Conservation (phyloP, 2,888 invertebrate genomes). For the Amphimallon solstitiale region DNA sequence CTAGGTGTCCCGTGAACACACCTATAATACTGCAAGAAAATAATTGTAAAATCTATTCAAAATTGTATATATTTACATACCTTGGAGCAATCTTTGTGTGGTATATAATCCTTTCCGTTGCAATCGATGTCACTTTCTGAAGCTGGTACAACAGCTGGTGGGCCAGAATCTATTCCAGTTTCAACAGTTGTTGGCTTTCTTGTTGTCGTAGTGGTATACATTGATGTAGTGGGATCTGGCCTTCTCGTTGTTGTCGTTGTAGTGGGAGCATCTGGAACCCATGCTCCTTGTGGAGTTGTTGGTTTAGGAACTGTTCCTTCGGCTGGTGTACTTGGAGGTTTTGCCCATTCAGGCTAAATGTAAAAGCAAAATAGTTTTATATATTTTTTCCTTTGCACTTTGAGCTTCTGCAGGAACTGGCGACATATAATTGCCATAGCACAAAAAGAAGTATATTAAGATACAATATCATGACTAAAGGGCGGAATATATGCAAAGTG, state of each 20-base stretch:
- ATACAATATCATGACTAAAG: no score
- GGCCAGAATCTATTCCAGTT: conserved; percentile 29
- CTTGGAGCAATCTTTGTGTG: conserved; percentile 69
- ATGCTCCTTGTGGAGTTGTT: conserved; percentile 51
- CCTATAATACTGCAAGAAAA: conserved; percentile 78
- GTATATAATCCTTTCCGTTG: conserved; percentile 66
- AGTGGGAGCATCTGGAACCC: conserved; percentile 47
- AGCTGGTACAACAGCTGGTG: conserved; percentile 38
- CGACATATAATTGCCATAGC: no score
- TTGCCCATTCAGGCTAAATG: conserved; percentile 82
- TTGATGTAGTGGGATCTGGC: conserved; percentile 43
- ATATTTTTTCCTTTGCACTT: no score
- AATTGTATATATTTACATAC: conserved; percentile 57
- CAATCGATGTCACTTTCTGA: conserved; percentile 64
- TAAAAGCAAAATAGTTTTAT: conserved; percentile 16
- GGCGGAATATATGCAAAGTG: no score
- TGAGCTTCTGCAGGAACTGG: no score
- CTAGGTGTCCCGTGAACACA: conserved; percentile 83
- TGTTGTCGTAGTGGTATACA: conserved; percentile 16
- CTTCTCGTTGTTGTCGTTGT: conserved; percentile 46
- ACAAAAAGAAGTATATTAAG: no score
- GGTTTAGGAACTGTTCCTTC: conserved; percentile 53
- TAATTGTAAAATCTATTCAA: conserved; percentile 25
- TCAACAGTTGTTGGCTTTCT: conserved; percentile 1
- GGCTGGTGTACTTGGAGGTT: conserved; percentile 75